Base-by-base conservation (phyloP, 2,888 invertebrate species). In the Pelosia muscerda region DNA sequence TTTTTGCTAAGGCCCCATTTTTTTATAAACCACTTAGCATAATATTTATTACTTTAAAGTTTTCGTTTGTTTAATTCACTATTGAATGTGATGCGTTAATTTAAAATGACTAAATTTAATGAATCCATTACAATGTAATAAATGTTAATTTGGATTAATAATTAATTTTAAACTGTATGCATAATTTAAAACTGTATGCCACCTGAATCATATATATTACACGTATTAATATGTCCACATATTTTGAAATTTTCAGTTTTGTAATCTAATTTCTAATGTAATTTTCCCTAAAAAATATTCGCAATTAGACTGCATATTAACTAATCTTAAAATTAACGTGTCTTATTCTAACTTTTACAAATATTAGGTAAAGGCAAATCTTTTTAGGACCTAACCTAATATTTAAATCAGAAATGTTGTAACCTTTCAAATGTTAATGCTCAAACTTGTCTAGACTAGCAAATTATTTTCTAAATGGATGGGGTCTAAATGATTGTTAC, bases 401-500 rank as follows among this genome's bases (percentile, higher is more conserved):
- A 28, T 60, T 60, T 63, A 72, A 49, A 69, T 70, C 78, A 78
- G 78, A 79, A 79, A 73, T 76, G 72, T 77, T 77, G 72, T 61
- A 59, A 76, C 62, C 69, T 79, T 79, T 72, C 71, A 73, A 65
- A 69, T 72, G 71, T 71, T 69, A 76, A 76, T 79, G 81, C 79
- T 81, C 79, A 81, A 81, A 75, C 57, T 69, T 72, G 59, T 72
- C 64, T 79, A 79, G 74, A 78, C 67, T 75, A 77, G 70, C 67
- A 74, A 75, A 81, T 75, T 74, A 76, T 75, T 81, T 79, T 79
- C 71, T 75, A 75, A 73, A 77, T 78, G 76, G 78, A 78, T 82
- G 81, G 78, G 80, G 83, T 81, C 81, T 83, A 81, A 81, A 81
- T 83, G 74, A 86, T 88, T 88, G 88, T 90, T 90, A 88, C 81